phyloP scores from a whole-genome alignment of 1,140 invertebrate species.

The Panagrolaimus sp. region DNA sequence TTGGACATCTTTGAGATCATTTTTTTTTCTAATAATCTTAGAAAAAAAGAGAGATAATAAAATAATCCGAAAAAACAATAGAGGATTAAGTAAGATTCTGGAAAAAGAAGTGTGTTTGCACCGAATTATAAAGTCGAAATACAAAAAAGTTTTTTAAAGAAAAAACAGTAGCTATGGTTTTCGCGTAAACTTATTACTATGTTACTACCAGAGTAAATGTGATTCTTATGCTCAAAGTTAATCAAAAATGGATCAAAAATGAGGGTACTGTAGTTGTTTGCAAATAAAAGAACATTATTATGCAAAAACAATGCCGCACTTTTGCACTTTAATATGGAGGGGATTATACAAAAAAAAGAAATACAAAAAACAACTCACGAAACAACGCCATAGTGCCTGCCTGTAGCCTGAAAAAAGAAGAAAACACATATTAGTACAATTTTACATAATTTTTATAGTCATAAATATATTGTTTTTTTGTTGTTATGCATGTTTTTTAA shows the following conservation, averaged over 20 bases:
- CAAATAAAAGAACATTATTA: not conserved
- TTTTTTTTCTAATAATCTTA: no score
- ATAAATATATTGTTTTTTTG: not conserved
- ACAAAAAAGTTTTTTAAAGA: no score
- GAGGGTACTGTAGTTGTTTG: not conserved
- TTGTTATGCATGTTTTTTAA: not conserved
- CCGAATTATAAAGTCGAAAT: no score
- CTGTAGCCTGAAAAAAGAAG: constrained; percentile 8
- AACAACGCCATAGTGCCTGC: constrained; percentile 3
- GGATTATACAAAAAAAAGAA: no score
- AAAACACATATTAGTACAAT: not conserved
- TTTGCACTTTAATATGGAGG: not conserved
- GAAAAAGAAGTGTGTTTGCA: no score
- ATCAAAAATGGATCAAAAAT: not conserved
- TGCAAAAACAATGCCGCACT: no score
- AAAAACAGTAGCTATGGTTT: not conserved
- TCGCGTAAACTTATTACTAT: not conserved
- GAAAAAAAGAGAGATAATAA: no score
- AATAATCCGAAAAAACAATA: no score
- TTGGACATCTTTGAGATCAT: no score
- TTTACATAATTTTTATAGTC: not conserved
- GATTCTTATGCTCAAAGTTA: no score
- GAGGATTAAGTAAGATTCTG: no score
- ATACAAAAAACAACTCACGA: constrained; percentile 7
- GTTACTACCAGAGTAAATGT: no score